Base-by-base conservation (phyloP, 2,888 invertebrate species). In the Poecilus cupreus region DNA sequence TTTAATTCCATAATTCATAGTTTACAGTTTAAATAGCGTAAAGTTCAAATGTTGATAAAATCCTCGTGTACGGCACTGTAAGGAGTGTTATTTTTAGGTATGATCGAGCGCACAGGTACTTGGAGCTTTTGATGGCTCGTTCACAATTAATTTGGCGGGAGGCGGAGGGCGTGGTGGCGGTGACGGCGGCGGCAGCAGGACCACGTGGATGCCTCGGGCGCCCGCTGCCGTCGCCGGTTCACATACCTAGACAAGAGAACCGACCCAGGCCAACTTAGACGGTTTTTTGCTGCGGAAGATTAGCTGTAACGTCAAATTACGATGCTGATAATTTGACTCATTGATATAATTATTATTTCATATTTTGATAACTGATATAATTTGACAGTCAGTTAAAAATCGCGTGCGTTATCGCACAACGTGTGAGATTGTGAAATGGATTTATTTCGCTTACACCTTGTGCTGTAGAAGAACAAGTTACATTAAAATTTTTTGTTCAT, bases 91-190 rank as follows among this genome's bases (percentile, higher is more conserved):
- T 78, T 78, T 78, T 78, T 78, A 78, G 78, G 64, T 78, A 78
- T 78, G 78, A 78, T 78, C 46, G 57, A 60, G 24, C 43, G 43
- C 64, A 54, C 76, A 64, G 78, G 39, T 78, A 78, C 78, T 32
- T 78, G 24, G 60, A 77, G 77, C 57, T 77, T 78, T 78, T 78
- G 78, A 78, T 64, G 78, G 64, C 64, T 64, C 64, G 77, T 26
- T 75, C 75, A 49, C 49, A 75, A 75, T 75, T 75, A 75, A 75
- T 75, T 75, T 75, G 26, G 51, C 51, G 51, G 18, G 51, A 18
- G 18, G 51, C 16, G 8, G 8, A 16, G 16, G 18, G 16, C 16
- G 51, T 51, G 16, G 3, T 18, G 0, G 51, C 51, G 51, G 51
- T n/a, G n/a, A n/a, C 51, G 51, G 18, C 20, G 51, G 51, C 51